Conservation (phyloP, 1,140 invertebrate genomes). For the Platyscapa corneri region DNA sequence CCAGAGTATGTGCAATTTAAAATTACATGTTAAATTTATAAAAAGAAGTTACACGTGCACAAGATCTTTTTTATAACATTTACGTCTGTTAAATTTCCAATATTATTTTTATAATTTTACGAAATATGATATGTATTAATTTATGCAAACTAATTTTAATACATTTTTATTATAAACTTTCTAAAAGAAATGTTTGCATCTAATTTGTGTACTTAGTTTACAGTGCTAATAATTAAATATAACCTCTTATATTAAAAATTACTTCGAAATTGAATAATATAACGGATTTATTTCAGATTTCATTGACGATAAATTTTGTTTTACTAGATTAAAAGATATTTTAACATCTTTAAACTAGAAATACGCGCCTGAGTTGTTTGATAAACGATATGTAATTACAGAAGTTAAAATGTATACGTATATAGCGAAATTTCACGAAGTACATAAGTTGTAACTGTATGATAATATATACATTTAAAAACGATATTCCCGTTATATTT, state of each 20-base stretch:
- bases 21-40: no score
- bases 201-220: not conserved
- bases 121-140: no score
- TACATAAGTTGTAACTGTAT: constrained; percentile 18
- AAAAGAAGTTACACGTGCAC: no score
- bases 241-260: not conserved
- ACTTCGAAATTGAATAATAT: not conserved
- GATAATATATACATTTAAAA: constrained; percentile 33
- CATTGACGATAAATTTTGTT: not conserved
- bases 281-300: not conserved
- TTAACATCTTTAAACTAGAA: not conserved
- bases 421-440: constrained; percentile 6
- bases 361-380: constrained; percentile 7
- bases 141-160: not conserved
- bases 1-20: no score
- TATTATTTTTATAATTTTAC: no score
- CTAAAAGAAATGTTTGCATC: not conserved
- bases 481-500: constrained; percentile 39
- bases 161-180: not conserved
- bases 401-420: not conserved
- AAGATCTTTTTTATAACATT: no score
- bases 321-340: not conserved
- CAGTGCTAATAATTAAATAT: not conserved
- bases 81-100: no score
- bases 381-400: constrained; percentile 1